phyloP scores from a whole-genome alignment of 2,113 vertebrate species.

The Dromiciops gliroides region DNA sequence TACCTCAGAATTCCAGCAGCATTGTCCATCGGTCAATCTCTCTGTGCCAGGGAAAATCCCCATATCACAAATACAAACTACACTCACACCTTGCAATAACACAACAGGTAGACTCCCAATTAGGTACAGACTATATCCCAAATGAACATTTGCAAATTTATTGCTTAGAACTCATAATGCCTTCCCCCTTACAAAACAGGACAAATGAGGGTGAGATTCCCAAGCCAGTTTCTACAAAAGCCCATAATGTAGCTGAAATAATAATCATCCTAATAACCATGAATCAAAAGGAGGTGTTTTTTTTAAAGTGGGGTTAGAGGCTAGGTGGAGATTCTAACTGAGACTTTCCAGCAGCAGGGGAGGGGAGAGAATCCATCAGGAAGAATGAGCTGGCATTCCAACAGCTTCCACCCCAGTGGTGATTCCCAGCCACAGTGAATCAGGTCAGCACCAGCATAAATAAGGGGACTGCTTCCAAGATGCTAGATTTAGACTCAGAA shows the following conservation, averaged over 20 bases:
- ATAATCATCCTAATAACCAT: neutral
- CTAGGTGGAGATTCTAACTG: neutral
- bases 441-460: neutral
- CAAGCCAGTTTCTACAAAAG: neutral
- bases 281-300: neutral
- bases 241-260: neutral
- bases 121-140: neutral
- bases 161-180: neutral
- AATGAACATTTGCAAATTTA: neutral
- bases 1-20: neutral
- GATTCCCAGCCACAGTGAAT: neutral
- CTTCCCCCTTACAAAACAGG: neutral
- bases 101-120: neutral
- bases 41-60: neutral
- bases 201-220: neutral
- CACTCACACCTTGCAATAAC: neutral
- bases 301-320: neutral
- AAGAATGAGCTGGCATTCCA: neutral
- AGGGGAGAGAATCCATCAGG: neutral
- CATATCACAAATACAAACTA: neutral
- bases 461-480: neutral
- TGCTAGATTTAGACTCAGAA: neutral
- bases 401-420: neutral
- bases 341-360: neutral
- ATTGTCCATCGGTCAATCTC: neutral